Percentiles rank a stretch among this genome's conserved stretches.
phyloP scores from a whole-genome alignment of 2,888 invertebrate genomes.

The Chelonus formosanus region DNA sequence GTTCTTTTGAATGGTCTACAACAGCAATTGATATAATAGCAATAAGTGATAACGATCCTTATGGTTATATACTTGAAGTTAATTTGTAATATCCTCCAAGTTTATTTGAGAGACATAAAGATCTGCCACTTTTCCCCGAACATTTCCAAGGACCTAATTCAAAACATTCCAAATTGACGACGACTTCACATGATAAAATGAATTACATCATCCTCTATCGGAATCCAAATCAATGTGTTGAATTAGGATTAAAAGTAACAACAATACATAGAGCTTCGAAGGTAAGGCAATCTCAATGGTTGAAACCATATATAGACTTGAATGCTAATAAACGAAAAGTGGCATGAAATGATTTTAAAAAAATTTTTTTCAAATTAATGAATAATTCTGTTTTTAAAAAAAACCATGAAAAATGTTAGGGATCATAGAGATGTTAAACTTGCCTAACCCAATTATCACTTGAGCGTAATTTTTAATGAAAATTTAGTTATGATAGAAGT shows the following conservation, averaged over 20 bases:
- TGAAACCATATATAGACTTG: conserved; percentile 22
- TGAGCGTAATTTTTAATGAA: no score
- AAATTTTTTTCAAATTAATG: conserved; percentile 26
- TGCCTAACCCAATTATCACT: no score
- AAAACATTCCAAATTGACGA: conserved; percentile 44
- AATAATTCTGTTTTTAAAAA: conserved; percentile 26
- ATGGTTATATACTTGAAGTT: conserved; percentile 55
- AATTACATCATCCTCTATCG: conserved; percentile 23
- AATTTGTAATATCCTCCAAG: conserved; percentile 40
- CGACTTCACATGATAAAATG: conserved; percentile 33
- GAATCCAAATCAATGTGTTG: conserved; percentile 25
- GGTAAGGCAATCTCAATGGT: conserved; percentile 16
- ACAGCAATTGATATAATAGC: no score
- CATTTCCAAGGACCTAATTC: conserved; percentile 39
- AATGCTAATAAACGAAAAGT: conserved; percentile 9
- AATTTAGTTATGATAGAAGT: no score
- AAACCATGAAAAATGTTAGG: conserved; percentile 28
- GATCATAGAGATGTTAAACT: no score
- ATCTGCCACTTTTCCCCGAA: conserved; percentile 53
- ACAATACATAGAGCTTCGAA: conserved; percentile 13
- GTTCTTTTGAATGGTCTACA: no score
- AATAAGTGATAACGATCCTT: no score
- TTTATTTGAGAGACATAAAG: conserved; percentile 52
- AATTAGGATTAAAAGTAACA: conserved; percentile 30
- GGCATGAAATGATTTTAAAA: conserved; percentile 5